Evolutionary conservation across 2,113 vertebrate species (phyloP).

Genomic region (Hippopotamus amphibius): DNA sequence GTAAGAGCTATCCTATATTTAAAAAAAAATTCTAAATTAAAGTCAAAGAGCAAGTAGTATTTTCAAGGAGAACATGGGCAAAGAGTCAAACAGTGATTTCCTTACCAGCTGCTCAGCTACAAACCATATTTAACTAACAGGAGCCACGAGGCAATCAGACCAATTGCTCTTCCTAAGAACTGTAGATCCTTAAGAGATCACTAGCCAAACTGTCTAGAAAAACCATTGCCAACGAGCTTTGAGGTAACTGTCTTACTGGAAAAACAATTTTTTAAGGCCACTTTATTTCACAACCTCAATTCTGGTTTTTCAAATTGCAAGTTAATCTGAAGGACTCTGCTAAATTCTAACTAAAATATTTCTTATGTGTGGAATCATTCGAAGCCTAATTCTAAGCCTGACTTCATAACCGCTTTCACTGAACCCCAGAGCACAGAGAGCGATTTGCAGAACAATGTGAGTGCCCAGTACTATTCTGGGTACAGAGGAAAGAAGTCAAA

Average conservation of each 20-base stretch:
- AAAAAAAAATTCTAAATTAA: neutral
- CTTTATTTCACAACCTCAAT: constrained; percentile 54
- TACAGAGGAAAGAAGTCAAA: neutral
- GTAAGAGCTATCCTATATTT: neutral
- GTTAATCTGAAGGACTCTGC: neutral
- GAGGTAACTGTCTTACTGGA: neutral
- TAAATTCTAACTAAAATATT: constrained; percentile 17
- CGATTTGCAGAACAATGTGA: constrained; percentile 9
- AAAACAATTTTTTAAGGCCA: neutral
- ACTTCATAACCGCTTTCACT: constrained; percentile 37
- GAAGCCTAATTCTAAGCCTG: neutral
- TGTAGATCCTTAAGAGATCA: neutral
- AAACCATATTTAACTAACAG: constrained; percentile 19
- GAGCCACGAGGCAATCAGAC: neutral
- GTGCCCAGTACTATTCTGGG: neutral
- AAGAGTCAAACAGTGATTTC: neutral
- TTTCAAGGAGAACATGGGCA: neutral
- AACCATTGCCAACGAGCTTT: neutral
- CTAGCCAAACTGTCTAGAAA: neutral
- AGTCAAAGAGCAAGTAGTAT: neutral
- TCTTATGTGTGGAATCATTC: neutral
- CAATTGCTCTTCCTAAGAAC: neutral
- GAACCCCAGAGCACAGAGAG: constrained; percentile 6
- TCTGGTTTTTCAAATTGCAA: constrained; percentile 56
- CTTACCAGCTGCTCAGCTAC: neutral